Conservation (phyloP, 2,113 vertebrate genomes). For the Pseudorectes ferrugineus region DNA sequence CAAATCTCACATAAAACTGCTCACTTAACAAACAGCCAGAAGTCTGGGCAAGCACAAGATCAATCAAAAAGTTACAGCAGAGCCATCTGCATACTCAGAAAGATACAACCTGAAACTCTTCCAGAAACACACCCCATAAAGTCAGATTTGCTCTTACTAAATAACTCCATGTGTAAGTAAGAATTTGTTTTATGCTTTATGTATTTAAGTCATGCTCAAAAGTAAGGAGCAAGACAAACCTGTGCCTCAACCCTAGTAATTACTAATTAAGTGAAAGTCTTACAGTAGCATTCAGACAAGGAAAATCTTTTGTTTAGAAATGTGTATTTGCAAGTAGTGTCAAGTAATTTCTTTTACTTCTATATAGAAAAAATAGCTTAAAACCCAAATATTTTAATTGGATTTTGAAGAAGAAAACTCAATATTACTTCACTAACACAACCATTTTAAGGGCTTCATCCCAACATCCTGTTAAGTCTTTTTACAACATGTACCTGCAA, state of each 20-base stretch:
- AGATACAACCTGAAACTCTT: not conserved
- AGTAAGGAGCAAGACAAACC: constrained; percentile 22
- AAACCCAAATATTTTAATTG: not conserved
- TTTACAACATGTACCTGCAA: not conserved
- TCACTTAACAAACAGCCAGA: not conserved
- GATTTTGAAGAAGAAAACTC: not conserved
- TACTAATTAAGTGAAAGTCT: not conserved
- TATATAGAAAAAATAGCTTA: not conserved
- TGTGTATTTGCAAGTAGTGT: not conserved
- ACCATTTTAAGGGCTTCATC: not conserved
- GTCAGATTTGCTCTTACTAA: not conserved
- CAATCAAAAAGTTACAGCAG: not conserved
- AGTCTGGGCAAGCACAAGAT: not conserved
- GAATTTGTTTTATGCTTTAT: not conserved
- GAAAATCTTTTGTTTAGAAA: not conserved
- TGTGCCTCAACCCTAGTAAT: not conserved
- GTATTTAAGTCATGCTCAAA: not conserved
- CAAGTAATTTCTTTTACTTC: not conserved
- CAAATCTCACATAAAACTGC: not conserved
- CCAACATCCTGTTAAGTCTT: not conserved
- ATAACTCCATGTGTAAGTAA: not conserved
- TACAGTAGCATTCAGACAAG: not conserved
- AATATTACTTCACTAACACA: not conserved
- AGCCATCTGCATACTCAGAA: not conserved
- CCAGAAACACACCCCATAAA: not conserved